Conservation (phyloP, 1,140 invertebrate genomes). For the Drosophila burlai region DNA sequence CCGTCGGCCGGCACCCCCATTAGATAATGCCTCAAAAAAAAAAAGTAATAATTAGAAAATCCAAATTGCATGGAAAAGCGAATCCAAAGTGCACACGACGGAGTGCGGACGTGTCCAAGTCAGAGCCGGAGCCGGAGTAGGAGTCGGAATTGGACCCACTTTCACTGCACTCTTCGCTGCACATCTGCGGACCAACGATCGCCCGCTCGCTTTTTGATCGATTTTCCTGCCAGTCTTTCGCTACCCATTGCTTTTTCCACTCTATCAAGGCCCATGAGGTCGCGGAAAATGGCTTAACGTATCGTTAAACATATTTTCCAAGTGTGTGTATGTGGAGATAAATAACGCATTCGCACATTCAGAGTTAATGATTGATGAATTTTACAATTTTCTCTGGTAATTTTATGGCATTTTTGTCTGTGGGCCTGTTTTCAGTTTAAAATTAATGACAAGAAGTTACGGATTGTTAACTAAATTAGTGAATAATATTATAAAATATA, state of each 20-base stretch:
- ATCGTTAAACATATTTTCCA: conserved; percentile 9
- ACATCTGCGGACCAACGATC: conserved; percentile 65
- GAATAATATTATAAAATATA: too few species aligned
- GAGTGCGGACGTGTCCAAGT: conserved; percentile 39
- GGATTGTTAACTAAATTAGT: too few species aligned
- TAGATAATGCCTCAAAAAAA: conserved; percentile 60
- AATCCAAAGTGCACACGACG: conserved; percentile 53
- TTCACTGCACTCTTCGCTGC: conserved; percentile 71
- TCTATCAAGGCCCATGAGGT: conserved; percentile 27
- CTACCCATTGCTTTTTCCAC: conserved; percentile 12
- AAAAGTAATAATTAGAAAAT: conserved; percentile 64
- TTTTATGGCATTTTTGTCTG: neutral
- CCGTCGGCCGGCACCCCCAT: conserved; percentile 43
- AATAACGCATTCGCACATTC: conserved; percentile 10
- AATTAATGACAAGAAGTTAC: neutral
- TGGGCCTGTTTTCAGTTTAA: neutral
- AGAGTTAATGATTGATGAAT: conserved; percentile 21
- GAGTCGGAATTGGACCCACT: conserved; percentile 56
- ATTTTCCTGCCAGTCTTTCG: conserved; percentile 43
- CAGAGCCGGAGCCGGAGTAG: conserved; percentile 12
- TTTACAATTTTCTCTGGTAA: neutral
- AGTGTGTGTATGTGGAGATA: conserved; percentile 1
- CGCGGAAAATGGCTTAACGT: conserved; percentile 29
- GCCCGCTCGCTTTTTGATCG: conserved; percentile 40
- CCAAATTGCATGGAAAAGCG: conserved; percentile 55